Percentiles rank a stretch among this genome's conserved stretches.
Conservation (phyloP, 2,113 vertebrate species). For the human region GRCh38 chr3:94823001-94823500, state of each 20-base stretch:
- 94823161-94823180: constrained; percentile 85
- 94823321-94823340: constrained; percentile 87
- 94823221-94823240: constrained; percentile 88
- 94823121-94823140: constrained; percentile 87
- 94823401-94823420: constrained; percentile 82
- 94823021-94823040: not conserved
- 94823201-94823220: constrained; percentile 87
- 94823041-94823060: constrained; percentile 72
- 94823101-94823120: constrained; percentile 86
- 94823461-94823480: constrained; percentile 60
- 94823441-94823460: constrained; percentile 55
- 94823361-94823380: constrained; percentile 85
- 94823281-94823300: constrained; percentile 89
- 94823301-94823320: constrained; percentile 85
- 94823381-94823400: constrained; percentile 81
- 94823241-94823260: constrained; percentile 88
- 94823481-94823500: constrained; percentile 49
- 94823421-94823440: constrained; percentile 38
- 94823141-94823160: constrained; percentile 85
- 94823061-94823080: constrained; percentile 80
- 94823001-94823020: constrained; percentile 25
- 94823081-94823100: constrained; percentile 79
- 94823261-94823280: constrained; percentile 89
- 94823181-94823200: constrained; percentile 80
- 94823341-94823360: constrained; percentile 86